phyloP scores from a whole-genome alignment of 2,888 invertebrate species.

The Xanthorhoe spadicearia region DNA sequence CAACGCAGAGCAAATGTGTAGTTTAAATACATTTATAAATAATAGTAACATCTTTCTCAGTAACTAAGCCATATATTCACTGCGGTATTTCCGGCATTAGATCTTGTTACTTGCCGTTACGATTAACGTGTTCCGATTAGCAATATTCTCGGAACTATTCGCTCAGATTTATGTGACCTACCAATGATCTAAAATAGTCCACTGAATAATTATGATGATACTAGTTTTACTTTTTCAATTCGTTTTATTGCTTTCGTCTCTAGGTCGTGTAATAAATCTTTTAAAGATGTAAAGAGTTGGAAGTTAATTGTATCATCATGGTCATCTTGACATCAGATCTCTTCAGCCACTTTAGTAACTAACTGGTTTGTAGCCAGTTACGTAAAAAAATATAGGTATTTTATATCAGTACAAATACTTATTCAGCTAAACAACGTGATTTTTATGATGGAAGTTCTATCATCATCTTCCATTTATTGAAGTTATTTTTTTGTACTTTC shows the following conservation, averaged over 20 bases:
- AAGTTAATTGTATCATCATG: no score
- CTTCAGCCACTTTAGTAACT: no score
- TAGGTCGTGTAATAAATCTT: neutral
- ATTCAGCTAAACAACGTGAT: no score
- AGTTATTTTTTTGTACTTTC: no score
- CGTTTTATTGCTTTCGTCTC: neutral
- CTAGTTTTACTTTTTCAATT: neutral
- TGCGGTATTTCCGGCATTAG: constrained; percentile 31
- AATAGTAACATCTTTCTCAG: neutral
- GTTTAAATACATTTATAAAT: neutral
- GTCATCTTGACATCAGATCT: no score
- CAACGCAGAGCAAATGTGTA: neutral
- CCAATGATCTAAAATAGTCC: constrained; percentile 1
- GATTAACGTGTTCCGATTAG: constrained; percentile 34
- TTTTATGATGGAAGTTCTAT: no score
- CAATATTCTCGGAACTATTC: constrained; percentile 40
- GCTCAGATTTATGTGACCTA: constrained; percentile 25
- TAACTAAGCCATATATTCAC: constrained; percentile 12
- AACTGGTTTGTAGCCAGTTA: no score
- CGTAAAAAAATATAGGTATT: no score
- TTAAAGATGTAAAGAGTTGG: neutral
- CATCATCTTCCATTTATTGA: no score
- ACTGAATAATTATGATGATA: neutral
- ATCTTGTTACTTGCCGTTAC: constrained; percentile 35
- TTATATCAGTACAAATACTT: no score